A percentile compares a stretch with the other conserved stretches of the same genome.
phyloP scores from a whole-genome alignment of 2,888 invertebrate species.

The Pinctada fucata region DNA sequence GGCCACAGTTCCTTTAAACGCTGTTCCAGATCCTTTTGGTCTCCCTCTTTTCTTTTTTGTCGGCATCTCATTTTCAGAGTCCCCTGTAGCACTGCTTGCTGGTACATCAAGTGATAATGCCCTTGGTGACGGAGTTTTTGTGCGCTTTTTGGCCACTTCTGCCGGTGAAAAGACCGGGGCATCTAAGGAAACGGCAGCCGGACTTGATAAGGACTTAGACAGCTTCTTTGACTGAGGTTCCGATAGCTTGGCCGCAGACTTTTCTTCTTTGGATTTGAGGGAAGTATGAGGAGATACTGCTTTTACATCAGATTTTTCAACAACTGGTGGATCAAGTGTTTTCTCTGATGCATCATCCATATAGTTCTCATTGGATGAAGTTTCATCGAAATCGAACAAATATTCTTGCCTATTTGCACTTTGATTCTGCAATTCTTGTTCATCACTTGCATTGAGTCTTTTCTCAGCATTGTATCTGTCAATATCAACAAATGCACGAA shows the following conservation, averaged over 20 bases:
- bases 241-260: neutral
- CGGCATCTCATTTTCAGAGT: neutral
- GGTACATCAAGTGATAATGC: neutral
- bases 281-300: neutral
- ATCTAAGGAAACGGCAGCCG: neutral
- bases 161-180: neutral
- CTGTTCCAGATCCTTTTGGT: slow-evolving; percentile 2
- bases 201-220: neutral
- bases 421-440: neutral
- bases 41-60: slow-evolving; percentile 1
- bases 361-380: neutral
- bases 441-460: slow-evolving; percentile 1
- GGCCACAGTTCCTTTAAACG: too few species aligned
- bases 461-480: slow-evolving; percentile 13
- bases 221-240: neutral
- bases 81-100: neutral
- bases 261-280: neutral
- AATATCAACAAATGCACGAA: slow-evolving; percentile 30
- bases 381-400: neutral
- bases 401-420: neutral
- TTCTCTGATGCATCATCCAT: neutral
- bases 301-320: neutral
- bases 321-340: neutral
- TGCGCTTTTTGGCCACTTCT: neutral
- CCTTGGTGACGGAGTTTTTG: neutral